Percentiles rank a stretch among this genome's conserved stretches.
phyloP scores from a whole-genome alignment of 2,797 vertebrate species.

The Pyrocephalus nanus region DNA sequence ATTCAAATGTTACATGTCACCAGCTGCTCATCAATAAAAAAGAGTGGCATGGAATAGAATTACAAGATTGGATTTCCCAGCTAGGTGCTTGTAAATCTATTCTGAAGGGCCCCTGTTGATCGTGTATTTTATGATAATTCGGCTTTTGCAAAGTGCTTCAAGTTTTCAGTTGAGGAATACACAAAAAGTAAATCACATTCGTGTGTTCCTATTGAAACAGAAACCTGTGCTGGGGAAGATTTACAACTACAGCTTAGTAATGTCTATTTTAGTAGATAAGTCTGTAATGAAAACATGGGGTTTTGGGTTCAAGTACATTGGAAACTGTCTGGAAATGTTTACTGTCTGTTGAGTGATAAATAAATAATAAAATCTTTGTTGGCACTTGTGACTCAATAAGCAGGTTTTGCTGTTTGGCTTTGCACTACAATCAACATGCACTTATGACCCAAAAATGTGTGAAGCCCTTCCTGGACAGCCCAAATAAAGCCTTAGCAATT shows the following conservation, averaged over 20 bases:
- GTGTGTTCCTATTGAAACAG: neutral
- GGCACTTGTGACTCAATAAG: neutral
- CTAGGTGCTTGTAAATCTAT: neutral
- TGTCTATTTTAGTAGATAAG: neutral
- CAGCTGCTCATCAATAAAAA: neutral
- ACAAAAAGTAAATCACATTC: neutral
- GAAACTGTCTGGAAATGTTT: neutral
- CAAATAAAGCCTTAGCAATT: neutral
- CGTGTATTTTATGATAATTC: neutral
- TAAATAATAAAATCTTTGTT: neutral
- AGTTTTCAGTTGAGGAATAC: neutral
- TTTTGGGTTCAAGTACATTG: neutral
- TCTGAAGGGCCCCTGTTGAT: neutral
- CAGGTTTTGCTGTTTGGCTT: neutral
- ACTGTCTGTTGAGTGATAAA: neutral
- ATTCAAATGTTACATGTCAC: neutral
- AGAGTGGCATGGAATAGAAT: neutral
- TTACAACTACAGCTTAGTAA: neutral
- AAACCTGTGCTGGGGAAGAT: neutral
- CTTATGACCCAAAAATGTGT: fast-evolving
- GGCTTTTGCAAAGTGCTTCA: neutral
- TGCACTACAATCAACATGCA: neutral
- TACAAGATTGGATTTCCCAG: neutral
- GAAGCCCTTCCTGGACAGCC: neutral
- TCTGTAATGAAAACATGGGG: neutral